Conservation (phyloP, 2,113 vertebrate species). For the Vanacampus margaritifer region DNA sequence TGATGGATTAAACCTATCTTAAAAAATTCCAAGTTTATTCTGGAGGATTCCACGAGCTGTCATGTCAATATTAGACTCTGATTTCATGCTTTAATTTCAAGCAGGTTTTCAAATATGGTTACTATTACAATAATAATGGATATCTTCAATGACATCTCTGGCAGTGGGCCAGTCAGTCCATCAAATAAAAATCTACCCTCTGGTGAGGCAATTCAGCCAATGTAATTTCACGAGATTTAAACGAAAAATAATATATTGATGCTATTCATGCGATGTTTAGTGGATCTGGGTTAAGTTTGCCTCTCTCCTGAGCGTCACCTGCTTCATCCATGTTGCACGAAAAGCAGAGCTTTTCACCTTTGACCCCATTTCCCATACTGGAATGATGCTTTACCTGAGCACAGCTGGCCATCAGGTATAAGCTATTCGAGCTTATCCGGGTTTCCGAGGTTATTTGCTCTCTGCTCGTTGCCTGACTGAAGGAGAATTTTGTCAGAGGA, state of each 20-base stretch:
- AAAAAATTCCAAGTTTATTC: background rate
- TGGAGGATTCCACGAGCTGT: background rate
- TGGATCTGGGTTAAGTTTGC: background rate
- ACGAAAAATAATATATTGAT: background rate
- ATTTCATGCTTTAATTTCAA: conserved; percentile 20
- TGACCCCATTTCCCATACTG: conserved; percentile 50
- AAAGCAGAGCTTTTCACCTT: conserved; percentile 31
- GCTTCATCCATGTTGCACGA: conserved; percentile 29
- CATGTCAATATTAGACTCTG: background rate
- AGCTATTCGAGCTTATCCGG: conserved; percentile 57
- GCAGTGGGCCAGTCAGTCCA: conserved; percentile 19
- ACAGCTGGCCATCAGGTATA: conserved; percentile 57
- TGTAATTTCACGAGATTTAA: conserved; percentile 7
- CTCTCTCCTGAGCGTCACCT: background rate
- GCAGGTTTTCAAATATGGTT: conserved; percentile 14
- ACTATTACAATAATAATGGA: conserved; percentile 18
- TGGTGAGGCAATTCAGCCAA: conserved; percentile 3
- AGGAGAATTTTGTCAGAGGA: conserved; percentile 60
- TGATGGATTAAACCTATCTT: background rate
- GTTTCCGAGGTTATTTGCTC: conserved; percentile 55
- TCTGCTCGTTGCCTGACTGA: conserved; percentile 51
- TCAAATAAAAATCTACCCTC: conserved; percentile 30
- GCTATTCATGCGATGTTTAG: background rate
- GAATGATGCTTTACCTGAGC: conserved; percentile 55
- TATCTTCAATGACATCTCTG: conserved; percentile 31